A percentile compares a stretch with the other conserved stretches of the same genome.
Evolutionary conservation across 2,888 invertebrate species (phyloP).

Genomic region (Dasypolia templi): DNA sequence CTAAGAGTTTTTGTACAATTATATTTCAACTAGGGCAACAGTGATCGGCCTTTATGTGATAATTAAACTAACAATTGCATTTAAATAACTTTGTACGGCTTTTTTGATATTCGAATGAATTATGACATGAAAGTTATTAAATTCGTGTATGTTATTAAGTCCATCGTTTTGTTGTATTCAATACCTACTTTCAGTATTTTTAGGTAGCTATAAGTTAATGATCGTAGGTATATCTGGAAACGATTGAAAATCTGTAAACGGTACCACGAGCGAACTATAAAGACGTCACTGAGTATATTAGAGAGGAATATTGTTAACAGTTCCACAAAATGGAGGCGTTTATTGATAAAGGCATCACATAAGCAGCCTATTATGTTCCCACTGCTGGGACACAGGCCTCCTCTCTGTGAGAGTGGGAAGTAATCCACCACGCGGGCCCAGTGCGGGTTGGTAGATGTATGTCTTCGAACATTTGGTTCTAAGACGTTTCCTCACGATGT

Average conservation of each 20-base stretch:
- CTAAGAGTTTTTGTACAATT: not conserved
- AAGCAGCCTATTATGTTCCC: too few relatives aligned
- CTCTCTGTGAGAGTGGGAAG: too few relatives aligned
- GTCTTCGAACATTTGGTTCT: too few relatives aligned
- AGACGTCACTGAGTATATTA: not conserved
- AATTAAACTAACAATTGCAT: conserved; percentile 20
- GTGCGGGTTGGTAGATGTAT: too few relatives aligned
- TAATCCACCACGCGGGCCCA: too few relatives aligned
- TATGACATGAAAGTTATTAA: not conserved
- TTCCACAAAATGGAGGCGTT: not conserved
- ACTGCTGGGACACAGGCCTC: too few relatives aligned
- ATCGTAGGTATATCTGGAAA: not conserved
- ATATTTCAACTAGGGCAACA: not conserved
- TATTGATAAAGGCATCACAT: too few relatives aligned
- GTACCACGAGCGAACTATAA: not conserved
- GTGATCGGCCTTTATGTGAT: conserved; percentile 2
- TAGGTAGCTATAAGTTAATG: not conserved
- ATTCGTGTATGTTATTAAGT: not conserved
- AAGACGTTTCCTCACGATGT: too few relatives aligned
- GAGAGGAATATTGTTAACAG: not conserved
- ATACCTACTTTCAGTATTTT: not conserved
- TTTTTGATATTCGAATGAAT: conserved; percentile 27
- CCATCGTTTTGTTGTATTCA: not conserved
- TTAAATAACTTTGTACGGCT: not conserved
- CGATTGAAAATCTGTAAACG: not conserved